Evolutionary conservation across 2,888 invertebrate genomes (phyloP), one percentile per base, ranked within the genome.

Genomic region (Parnassius glacialis): DNA sequence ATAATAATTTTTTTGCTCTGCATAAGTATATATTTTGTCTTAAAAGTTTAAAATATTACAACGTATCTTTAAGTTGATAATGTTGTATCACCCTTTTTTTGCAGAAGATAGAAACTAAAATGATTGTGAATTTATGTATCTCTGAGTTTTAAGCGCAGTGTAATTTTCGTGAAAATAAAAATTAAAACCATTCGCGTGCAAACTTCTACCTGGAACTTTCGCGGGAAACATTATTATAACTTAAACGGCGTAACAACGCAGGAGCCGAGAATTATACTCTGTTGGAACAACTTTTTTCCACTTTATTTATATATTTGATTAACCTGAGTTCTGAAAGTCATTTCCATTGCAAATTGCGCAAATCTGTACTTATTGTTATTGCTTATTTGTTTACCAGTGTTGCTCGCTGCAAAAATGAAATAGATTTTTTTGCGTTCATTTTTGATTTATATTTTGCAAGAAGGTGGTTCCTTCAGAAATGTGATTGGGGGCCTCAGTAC

Each of bases 161-260:
- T 41, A 43, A 57, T 57, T 51, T n/a, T 50, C 16, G 51, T 34
- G 34, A 34, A 34, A 16, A 42, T 2, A 20, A 51, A 51, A 42
- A n/a, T 16, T 1, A 16, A 43, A 42, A 34, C 51, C 41, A 11
- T 57, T 48, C 3, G 10, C 48, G 25, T 20, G 16, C 20, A 16
- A 51, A 51, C 10, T 57, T 51, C 9, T 13, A 34, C 12, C 41
- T 50, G 34, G 20, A 58, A 52, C 16, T 57, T 57, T 42, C 16
- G 2, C 34, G 57, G 11, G 16, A 57, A 51, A 51, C 52, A 58
- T 58, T 58, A 51, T 57, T 43, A 57, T 50, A 57, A 57, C 42
- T 57, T 57, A 57, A 50, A 57, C 13, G 50, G 50, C 13, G 10
- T 25, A 25, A 56, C 55, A 54, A 54, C 44, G 13, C 54, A 10